Evolutionary conservation across 2,888 invertebrate species (phyloP).

Genomic region (Eledona agricola): DNA sequence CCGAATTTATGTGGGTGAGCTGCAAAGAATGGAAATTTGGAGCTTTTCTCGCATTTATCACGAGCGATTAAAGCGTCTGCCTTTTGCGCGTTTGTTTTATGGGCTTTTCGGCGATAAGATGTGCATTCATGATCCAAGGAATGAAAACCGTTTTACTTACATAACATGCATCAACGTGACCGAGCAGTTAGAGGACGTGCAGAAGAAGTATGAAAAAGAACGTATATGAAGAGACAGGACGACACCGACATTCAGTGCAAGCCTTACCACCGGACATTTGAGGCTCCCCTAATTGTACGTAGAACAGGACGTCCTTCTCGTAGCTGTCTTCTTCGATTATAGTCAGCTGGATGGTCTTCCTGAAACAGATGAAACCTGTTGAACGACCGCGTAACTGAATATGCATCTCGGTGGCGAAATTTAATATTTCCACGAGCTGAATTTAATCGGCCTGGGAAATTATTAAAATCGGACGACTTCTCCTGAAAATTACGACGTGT

Average conservation of each 20-base stretch:
- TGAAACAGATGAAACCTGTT: constrained; percentile 65
- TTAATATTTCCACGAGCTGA: too few relatives aligned
- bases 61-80: background rate
- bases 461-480: too few relatives aligned
- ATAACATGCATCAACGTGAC: constrained; percentile 60
- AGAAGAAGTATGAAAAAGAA: constrained; percentile 51
- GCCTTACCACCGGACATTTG: constrained; percentile 84
- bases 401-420: too few relatives aligned
- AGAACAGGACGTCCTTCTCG: constrained; percentile 94
- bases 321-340: constrained; percentile 98
- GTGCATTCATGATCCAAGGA: constrained; percentile 14
- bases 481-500: too few relatives aligned
- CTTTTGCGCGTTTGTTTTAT: too few relatives aligned
- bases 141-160: constrained; percentile 56
- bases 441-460: too few relatives aligned
- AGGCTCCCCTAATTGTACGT: constrained; percentile 91
- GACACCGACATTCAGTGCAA: constrained; percentile 39
- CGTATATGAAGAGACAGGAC: constrained; percentile 44
- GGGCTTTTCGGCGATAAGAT: constrained; percentile 17
- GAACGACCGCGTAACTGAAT: constrained; percentile 4
- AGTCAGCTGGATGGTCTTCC: constrained; percentile 84
- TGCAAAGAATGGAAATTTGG: too few relatives aligned
- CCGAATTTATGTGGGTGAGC: too few relatives aligned
- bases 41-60: too few relatives aligned
- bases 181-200: constrained; percentile 50